Percentiles rank a stretch among this genome's conserved stretches.
Evolutionary conservation across 2,113 vertebrate genomes (phyloP).

Genomic region (Tachycineta bicolor): DNA sequence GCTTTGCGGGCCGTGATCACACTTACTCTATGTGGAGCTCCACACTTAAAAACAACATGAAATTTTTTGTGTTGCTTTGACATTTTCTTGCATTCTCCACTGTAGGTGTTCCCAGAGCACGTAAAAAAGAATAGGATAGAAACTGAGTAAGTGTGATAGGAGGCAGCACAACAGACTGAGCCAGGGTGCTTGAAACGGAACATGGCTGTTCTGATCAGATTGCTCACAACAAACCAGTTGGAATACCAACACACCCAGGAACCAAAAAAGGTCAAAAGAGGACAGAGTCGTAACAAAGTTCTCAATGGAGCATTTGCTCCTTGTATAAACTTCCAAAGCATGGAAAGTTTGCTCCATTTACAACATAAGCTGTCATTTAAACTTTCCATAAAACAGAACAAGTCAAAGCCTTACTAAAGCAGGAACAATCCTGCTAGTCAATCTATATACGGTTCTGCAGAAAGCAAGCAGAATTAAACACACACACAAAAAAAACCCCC

Average conservation of each 20-base stretch:
- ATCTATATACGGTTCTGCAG: background rate
- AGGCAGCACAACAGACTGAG: background rate
- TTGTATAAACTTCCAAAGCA: background rate
- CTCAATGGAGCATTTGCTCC: background rate
- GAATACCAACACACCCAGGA: background rate
- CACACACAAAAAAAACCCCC: too few species aligned
- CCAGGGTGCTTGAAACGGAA: background rate
- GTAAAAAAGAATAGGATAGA: background rate
- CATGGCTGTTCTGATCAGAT: background rate
- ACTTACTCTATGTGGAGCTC: background rate
- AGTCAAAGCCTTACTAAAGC: background rate
- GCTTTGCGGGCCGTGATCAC: too few species aligned
- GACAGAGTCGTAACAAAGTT: background rate
- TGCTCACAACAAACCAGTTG: background rate
- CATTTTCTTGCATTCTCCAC: background rate
- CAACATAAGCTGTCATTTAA: background rate
- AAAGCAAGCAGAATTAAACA: background rate
- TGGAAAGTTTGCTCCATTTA: background rate
- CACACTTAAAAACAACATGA: background rate
- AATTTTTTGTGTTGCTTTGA: background rate
- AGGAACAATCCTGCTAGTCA: background rate
- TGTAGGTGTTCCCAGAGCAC: accelerated
- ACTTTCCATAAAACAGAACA: background rate
- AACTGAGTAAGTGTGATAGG: background rate
- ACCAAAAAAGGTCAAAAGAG: background rate